These are phyloP conservation scores for Phortica okadai DNA, from an alignment of 2,888 invertebrate species.

Conservation along the genomic window DNA sequence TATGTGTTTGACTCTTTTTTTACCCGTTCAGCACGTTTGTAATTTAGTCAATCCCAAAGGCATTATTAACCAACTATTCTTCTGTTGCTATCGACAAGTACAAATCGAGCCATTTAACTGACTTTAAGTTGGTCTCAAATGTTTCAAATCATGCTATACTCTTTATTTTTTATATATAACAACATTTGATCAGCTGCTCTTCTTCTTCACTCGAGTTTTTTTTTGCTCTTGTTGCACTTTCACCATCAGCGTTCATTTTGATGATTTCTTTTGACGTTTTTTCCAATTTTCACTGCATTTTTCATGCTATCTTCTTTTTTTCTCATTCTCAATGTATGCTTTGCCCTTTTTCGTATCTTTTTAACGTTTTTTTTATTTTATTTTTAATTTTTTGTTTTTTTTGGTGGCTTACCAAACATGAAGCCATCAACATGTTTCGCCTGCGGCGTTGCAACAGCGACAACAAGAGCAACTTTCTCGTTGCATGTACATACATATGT, in stretches of 20 bases:
- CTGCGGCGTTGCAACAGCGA: neutral
- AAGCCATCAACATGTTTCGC: constrained; percentile 38
- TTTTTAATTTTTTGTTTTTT: neutral
- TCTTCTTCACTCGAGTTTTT: neutral
- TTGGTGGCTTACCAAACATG: constrained; percentile 41
- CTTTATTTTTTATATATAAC: neutral
- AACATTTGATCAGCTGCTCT: neutral
- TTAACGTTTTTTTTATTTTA: neutral
- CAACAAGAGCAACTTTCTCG: neutral
- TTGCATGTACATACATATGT: too few relatives aligned
- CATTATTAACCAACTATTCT: neutral
- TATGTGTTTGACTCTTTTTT: constrained; percentile 42
- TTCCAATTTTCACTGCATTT: neutral
- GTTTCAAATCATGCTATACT: neutral
- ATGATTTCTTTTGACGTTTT: neutral
- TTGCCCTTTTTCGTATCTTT: neutral
- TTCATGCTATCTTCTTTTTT: neutral
- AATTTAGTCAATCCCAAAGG: constrained; percentile 3
- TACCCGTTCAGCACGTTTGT: neutral
- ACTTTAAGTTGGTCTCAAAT: neutral
- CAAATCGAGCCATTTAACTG: constrained; percentile 26
- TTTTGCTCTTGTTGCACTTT: constrained; percentile 5
- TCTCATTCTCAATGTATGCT: neutral
- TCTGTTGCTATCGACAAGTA: constrained; percentile 9
- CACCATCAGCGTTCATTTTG: neutral